Base-by-base conservation (phyloP, 1,140 invertebrate genomes). In the Delia radicum region DNA sequence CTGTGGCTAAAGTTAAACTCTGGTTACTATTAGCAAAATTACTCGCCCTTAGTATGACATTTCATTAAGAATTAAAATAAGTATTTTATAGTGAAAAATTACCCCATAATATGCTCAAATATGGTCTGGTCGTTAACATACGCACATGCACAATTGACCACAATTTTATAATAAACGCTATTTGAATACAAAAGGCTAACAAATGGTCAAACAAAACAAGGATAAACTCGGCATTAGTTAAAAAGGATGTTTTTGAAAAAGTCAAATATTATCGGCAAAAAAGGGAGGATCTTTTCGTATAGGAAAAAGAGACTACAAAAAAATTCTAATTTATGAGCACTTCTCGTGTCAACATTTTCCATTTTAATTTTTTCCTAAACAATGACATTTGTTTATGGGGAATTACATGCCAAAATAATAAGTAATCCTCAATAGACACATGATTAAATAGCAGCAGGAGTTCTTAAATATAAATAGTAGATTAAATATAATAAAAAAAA, bases 381-480 rank as follows among this genome's bases (percentile, higher is more conserved):
- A 37, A 31, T 26, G 29, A 69, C 65, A 69, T 69, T 69, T 69
- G 65, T 69, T 69, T 69, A 13, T 8, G 21, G 18, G 29, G 29
- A 69, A 69, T 69, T 69, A 69, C 65, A 69, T 33, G 65, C 29
- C 65, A 33, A 69, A 69, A 69, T 69, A 69, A 69, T 69, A 18
- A 29, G 18, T 69, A 69, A 69, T 69, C 65, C 29, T 18, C 65
- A 28, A 69, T 33, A 37, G 65, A 69, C 65, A 69, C 65, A 69
- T 69, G 65, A 33, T 55, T 21, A 55, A 55, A 69, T 21, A 33
- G 12, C 65, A 69, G 65, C 65, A 69, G 65, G 65, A 37, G 65
- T 69, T 24, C 31, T 21, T 31, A 37, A 37, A 37, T 55, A 55
- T 21, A 24, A 2, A 55, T 21, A 8, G 18, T 55, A 55, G n/a